Percentiles rank a stretch among this genome's conserved stretches.
Evolutionary conservation across 2,797 vertebrate genomes (phyloP).

Genomic region (Merluccius polli): DNA sequence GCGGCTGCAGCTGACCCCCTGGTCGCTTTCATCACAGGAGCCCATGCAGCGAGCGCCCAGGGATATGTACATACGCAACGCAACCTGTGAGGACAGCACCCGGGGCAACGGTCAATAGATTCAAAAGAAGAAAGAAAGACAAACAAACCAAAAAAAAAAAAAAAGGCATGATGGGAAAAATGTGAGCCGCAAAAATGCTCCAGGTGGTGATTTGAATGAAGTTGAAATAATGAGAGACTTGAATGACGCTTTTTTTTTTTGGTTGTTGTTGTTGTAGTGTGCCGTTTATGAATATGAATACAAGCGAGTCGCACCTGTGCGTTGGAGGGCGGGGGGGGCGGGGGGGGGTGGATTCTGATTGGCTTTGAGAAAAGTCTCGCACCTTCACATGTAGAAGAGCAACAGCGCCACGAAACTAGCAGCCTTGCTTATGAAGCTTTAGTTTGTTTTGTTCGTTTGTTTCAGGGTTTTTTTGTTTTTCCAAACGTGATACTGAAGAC

Average conservation of each 20-base stretch:
- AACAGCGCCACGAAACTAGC: conserved; percentile 11
- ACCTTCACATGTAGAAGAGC: conserved; percentile 45
- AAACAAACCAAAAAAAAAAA: not conserved
- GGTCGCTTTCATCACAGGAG: conserved; percentile 32
- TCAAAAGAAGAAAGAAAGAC: conserved; percentile 17
- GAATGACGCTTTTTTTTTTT: conserved; percentile 26
- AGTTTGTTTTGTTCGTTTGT: too few species aligned
- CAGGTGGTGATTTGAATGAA: conserved; percentile 58
- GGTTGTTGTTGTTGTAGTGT: not conserved
- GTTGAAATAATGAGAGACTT: conserved; percentile 45
- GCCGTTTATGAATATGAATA: conserved; percentile 34
- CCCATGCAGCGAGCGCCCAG: conserved; percentile 7
- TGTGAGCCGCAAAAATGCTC: conserved; percentile 46
- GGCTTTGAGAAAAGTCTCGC: conserved; percentile 28
- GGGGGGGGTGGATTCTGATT: conserved; percentile 30
- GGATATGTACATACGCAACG: conserved; percentile 39
- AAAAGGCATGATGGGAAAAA: conserved; percentile 9
- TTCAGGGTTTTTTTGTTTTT: conserved; percentile 15
- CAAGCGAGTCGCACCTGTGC: conserved; percentile 3
- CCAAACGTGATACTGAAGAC: conserved; percentile 47
- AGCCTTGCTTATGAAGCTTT: too few species aligned
- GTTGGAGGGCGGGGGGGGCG: too few species aligned
- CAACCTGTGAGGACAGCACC: conserved; percentile 28
- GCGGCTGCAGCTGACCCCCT: conserved; percentile 33
- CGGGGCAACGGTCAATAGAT: conserved; percentile 17